Percentiles rank a stretch among this genome's conserved stretches.
Conservation (phyloP, 2,113 vertebrate genomes). For the Phodopus roborovskii region DNA sequence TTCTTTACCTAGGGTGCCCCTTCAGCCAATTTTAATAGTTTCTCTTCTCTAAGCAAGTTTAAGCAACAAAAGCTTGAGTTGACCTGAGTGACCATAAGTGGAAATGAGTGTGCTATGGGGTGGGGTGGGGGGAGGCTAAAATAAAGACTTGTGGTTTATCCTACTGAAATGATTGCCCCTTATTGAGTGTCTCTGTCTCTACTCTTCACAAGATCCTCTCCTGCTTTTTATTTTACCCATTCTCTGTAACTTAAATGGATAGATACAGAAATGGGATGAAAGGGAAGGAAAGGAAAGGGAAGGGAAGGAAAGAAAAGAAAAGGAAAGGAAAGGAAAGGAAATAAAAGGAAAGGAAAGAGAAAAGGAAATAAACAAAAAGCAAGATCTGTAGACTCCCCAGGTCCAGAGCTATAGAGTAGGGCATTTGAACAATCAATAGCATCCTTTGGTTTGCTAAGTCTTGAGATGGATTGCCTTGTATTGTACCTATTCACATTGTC, state of each 20-base stretch:
- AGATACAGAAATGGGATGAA: not conserved
- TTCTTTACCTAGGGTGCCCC: not conserved
- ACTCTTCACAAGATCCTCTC: not conserved
- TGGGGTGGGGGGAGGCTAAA: not conserved
- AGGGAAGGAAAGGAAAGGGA: no score
- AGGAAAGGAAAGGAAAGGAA: constrained; percentile 24
- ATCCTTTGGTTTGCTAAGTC: not conserved
- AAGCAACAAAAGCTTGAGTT: not conserved
- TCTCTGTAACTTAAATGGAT: not conserved
- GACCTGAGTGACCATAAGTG: not conserved
- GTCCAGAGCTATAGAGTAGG: not conserved
- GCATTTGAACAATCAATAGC: not conserved
- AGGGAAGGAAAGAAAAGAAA: not conserved
- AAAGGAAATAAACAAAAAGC: not conserved
- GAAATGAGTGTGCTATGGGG: constrained; percentile 25
- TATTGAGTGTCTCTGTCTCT: not conserved
- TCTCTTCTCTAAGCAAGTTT: constrained; percentile 43
- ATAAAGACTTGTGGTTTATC: not conserved
- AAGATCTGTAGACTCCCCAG: not conserved
- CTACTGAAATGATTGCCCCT: not conserved
- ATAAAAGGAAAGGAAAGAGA: constrained; percentile 17
- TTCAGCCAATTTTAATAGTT: not conserved
- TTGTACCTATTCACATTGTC: not conserved
- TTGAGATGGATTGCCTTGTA: not conserved
- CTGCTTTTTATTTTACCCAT: not conserved